phyloP scores from a whole-genome alignment of 1,140 invertebrate species.

The Drosophila paulistorum region DNA sequence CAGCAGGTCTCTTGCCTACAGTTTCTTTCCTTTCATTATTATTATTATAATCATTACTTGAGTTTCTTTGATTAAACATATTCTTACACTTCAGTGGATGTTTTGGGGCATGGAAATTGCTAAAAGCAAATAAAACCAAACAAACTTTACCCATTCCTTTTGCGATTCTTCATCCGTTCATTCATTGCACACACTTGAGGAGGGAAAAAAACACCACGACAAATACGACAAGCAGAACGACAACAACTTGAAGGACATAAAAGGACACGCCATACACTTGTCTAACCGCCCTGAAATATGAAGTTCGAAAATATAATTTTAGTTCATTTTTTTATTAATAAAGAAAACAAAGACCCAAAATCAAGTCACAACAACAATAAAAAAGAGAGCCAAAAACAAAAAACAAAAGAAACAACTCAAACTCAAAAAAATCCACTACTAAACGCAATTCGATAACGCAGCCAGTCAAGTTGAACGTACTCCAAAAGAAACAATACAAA shows the following conservation, averaged over 20 bases:
- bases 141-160: background rate
- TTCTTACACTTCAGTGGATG: conserved; percentile 29
- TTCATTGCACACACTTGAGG: conserved; percentile 39
- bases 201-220: conserved; percentile 28
- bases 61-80: conserved; percentile 8
- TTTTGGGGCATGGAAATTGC: conserved; percentile 25
- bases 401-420: background rate
- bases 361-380: background rate
- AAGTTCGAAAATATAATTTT: conserved; percentile 79
- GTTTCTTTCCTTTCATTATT: background rate
- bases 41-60: background rate
- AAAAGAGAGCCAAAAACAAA: background rate
- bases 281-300: conserved; percentile 67
- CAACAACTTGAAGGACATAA: conserved; percentile 44
- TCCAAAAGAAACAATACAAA: conserved; percentile 40
- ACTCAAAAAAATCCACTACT: conserved; percentile 41
- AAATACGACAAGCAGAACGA: background rate
- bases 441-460: conserved; percentile 70
- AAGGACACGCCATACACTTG: conserved; percentile 66
- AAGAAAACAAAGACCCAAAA: conserved; percentile 15
- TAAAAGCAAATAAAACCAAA: background rate
- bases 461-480: conserved; percentile 77
- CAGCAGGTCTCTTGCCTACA: conserved; percentile 2
- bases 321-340: conserved; percentile 62
- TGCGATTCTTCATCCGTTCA: background rate